These are phyloP conservation scores for Clanis bilineata DNA, from an alignment of 2,888 invertebrate genomes.

Conservation along the genomic window DNA sequence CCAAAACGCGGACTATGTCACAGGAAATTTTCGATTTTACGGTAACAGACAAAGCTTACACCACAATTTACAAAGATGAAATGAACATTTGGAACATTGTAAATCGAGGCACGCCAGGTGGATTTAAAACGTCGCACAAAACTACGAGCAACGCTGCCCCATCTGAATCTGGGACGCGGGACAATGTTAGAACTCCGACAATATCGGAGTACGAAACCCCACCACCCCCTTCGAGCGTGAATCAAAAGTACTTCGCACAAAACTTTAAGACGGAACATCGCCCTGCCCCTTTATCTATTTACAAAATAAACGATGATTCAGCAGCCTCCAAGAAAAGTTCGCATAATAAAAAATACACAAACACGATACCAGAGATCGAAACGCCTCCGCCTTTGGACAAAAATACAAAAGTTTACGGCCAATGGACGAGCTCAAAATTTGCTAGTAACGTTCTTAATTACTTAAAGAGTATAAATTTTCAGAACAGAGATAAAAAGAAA, in stretches of 20 bases:
- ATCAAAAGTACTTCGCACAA: conserved; percentile 32
- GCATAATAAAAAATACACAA: conserved; percentile 24
- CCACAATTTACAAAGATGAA: conserved; percentile 30
- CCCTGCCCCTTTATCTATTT: conserved; percentile 27
- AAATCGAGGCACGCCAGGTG: conserved; percentile 38
- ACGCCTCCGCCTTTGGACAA: conserved; percentile 52
- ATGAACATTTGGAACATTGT: conserved; percentile 50
- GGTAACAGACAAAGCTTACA: conserved; percentile 23
- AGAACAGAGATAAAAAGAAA: conserved; percentile 47
- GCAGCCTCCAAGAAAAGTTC: conserved; percentile 1
- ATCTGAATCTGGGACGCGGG: conserved; percentile 32
- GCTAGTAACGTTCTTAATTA: conserved; percentile 67
- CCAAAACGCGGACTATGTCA: conserved; percentile 25
- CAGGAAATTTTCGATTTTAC: conserved; percentile 45
- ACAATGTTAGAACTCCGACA: conserved; percentile 26
- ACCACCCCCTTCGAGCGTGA: conserved; percentile 40
- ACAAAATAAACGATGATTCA: conserved; percentile 32
- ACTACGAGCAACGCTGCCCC: conserved; percentile 23
- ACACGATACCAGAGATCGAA: conserved; percentile 49
- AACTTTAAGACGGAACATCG: conserved; percentile 28
- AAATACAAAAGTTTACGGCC: conserved; percentile 58
- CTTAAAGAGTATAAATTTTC: conserved; percentile 59
- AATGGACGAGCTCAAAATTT: conserved; percentile 68
- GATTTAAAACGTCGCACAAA: conserved; percentile 35
- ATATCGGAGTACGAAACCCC: conserved; percentile 63